Evolutionary conservation across 1,140 invertebrate species (phyloP).

Genomic region (Heliothis virescens): DNA sequence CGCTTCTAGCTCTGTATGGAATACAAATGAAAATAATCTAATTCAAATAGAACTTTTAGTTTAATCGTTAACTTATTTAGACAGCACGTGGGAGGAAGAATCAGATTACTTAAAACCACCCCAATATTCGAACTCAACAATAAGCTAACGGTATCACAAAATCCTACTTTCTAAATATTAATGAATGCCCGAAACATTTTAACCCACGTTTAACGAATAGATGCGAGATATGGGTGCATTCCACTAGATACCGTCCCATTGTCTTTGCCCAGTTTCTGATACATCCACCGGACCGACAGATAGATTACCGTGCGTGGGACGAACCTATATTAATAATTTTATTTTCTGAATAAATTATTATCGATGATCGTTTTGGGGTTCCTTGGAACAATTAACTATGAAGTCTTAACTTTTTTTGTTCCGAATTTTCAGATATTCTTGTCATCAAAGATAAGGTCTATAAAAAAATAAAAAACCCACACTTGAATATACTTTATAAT

Average conservation of each 20-base stretch:
- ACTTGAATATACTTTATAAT: background rate
- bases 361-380: slow-evolving; percentile 26
- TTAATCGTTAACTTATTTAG: too few species aligned
- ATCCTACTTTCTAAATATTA: slow-evolving; percentile 48
- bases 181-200: slow-evolving; percentile 37
- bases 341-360: slow-evolving; percentile 50
- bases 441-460: too few species aligned
- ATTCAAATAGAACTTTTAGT: background rate
- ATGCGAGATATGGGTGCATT: slow-evolving; percentile 47
- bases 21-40: background rate
- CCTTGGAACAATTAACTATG: background rate
- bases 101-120: background rate
- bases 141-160: slow-evolving; percentile 10
- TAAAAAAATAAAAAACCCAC: too few species aligned
- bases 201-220: slow-evolving; percentile 45
- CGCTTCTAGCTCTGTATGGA: too few species aligned
- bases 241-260: slow-evolving; percentile 50
- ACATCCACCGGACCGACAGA: slow-evolving; percentile 38
- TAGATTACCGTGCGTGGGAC: slow-evolving; percentile 49
- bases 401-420: background rate
- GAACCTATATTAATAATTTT: slow-evolving; percentile 48
- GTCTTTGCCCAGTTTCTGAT: slow-evolving; percentile 45
- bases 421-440: too few species aligned
- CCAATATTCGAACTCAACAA: background rate
- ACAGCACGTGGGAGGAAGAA: background rate